Evolutionary conservation across 1,140 invertebrate species (phyloP).

Genomic region (Phortica variegata): DNA sequence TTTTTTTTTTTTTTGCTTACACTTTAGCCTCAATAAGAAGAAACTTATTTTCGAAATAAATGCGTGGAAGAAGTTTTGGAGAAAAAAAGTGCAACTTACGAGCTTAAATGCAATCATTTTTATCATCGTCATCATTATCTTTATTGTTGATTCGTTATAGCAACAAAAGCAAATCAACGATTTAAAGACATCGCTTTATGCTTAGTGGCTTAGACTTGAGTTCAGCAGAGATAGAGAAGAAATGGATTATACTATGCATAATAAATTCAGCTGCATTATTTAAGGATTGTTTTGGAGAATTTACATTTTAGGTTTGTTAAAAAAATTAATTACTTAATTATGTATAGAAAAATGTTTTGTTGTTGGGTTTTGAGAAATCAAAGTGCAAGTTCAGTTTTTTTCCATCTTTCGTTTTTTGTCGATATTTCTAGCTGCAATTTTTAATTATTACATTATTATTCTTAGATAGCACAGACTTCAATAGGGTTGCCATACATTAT

Average conservation of each 20-base stretch:
- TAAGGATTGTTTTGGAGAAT: constrained; percentile 21
- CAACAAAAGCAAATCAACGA: no score
- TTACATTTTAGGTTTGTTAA: constrained; percentile 16
- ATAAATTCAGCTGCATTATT: constrained; percentile 14
- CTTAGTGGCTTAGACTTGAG: constrained; percentile 33
- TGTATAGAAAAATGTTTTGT: constrained; percentile 27
- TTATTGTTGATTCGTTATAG: constrained; percentile 34
- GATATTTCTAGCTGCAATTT: constrained; percentile 10
- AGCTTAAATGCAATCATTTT: constrained; percentile 48
- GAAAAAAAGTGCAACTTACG: constrained; percentile 16
- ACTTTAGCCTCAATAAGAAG: no score
- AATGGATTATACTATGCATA: background rate
- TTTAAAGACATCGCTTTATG: constrained; percentile 26
- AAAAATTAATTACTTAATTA: constrained; percentile 39
- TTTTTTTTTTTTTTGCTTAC: background rate
- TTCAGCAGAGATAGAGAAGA: constrained; percentile 33
- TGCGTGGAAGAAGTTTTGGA: constrained; percentile 13
- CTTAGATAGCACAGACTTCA: constrained; percentile 28
- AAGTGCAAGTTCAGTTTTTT: no score
- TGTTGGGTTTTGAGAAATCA: no score
- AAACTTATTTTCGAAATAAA: constrained; percentile 6
- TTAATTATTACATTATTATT: no score
- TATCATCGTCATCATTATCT: constrained; percentile 2
- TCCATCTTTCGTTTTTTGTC: constrained; percentile 9
- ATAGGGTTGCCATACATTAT: constrained; percentile 27